Conservation (phyloP, 2,888 invertebrate genomes). For the Lasioglossum villosulum region DNA sequence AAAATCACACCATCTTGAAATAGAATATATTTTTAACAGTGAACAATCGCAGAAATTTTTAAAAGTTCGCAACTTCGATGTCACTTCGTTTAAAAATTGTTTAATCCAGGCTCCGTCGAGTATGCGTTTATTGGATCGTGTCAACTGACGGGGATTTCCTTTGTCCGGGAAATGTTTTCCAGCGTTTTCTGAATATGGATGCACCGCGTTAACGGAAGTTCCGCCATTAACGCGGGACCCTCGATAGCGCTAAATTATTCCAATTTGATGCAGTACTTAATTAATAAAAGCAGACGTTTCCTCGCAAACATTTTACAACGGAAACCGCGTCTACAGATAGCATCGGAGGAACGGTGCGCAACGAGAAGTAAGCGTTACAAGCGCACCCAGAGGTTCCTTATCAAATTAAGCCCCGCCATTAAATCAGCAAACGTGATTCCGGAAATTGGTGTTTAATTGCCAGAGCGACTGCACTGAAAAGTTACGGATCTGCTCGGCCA, state of each 20-base stretch:
- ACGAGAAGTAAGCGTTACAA: constrained; percentile 24
- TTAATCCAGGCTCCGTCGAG: no score
- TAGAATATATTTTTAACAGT: no score
- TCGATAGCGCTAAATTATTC: constrained; percentile 32
- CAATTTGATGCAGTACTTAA: constrained; percentile 48
- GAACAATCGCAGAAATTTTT: neutral
- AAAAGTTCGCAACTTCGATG: no score
- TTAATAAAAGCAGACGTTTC: constrained; percentile 48
- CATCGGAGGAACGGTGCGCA: constrained; percentile 32
- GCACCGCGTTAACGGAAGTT: neutral
- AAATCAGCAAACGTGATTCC: constrained; percentile 32
- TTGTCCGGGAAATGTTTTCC: neutral
- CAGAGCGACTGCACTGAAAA: constrained; percentile 19
- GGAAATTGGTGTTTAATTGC: constrained; percentile 41
- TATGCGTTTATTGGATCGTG: neutral
- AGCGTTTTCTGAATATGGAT: neutral
- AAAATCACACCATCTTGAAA: no score
- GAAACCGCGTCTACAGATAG: constrained; percentile 28
- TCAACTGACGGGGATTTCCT: neutral
- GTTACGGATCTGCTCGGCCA: neutral
- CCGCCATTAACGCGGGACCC: neutral
- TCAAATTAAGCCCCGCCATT: constrained; percentile 39
- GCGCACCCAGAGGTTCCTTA: constrained; percentile 20
- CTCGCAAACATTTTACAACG: constrained; percentile 19
- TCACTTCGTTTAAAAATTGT: no score